Percentiles rank a stretch among this genome's conserved stretches.
phyloP scores from a whole-genome alignment of 2,797 vertebrate genomes.

The Pseudochromis fuscus region DNA sequence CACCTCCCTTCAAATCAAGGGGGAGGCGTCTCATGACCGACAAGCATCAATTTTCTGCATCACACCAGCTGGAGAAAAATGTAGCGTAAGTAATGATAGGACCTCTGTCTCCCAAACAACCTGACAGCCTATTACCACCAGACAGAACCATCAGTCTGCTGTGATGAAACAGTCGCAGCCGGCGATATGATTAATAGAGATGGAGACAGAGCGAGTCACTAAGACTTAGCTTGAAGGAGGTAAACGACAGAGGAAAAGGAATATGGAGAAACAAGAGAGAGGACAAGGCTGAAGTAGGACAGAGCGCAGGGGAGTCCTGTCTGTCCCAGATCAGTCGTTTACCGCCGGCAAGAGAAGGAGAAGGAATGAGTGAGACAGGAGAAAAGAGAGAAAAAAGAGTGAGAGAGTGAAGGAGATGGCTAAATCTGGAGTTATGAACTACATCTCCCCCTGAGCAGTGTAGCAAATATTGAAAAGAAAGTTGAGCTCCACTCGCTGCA shows the following conservation, averaged over 20 bases:
- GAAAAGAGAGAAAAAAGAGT: slow-evolving; percentile 40
- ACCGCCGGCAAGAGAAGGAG: slow-evolving; percentile 59
- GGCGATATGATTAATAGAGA: slow-evolving; percentile 38
- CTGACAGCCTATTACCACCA: slow-evolving; percentile 52
- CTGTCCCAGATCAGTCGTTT: slow-evolving; percentile 86
- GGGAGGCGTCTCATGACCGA: slow-evolving; percentile 4
- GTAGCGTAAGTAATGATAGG: slow-evolving; percentile 28
- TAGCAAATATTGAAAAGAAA: slow-evolving; percentile 70
- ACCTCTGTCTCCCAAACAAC: slow-evolving; percentile 45
- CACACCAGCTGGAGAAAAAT: slow-evolving; percentile 32
- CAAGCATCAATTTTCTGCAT: slow-evolving; percentile 41
- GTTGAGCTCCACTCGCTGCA: slow-evolving; percentile 46
- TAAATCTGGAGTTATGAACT: slow-evolving; percentile 80
- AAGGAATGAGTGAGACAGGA: slow-evolving; percentile 58
- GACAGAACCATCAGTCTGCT: slow-evolving; percentile 55
- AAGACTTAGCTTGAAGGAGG: slow-evolving; percentile 47
- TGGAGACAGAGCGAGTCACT: slow-evolving; percentile 11
- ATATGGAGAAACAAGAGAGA: slow-evolving; percentile 60
- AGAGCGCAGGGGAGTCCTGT: slow-evolving; percentile 84
- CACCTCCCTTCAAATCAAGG: slow-evolving; percentile 11
- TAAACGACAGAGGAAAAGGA: slow-evolving; percentile 47
- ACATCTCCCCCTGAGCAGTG: slow-evolving; percentile 52
- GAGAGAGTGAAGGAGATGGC: slow-evolving; percentile 66
- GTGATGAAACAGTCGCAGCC: slow-evolving; percentile 47
- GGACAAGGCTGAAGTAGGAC: slow-evolving; percentile 83